Conservation (phyloP, 2,888 invertebrate species). For the Idaea biselata region DNA sequence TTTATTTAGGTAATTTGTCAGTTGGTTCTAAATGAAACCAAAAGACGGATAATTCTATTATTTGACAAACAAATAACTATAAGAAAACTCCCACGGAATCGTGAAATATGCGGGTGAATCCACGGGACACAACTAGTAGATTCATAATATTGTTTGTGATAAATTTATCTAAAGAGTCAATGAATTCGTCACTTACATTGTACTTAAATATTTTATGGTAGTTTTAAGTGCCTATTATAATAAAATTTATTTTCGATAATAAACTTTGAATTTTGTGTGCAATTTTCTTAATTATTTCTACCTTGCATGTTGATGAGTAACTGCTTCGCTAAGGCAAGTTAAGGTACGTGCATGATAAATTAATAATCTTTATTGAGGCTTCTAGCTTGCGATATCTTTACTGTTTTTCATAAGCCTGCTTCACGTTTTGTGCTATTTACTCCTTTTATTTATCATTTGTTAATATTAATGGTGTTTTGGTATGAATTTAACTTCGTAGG, state of each 20-base stretch:
- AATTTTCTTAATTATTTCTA: conserved; percentile 48
- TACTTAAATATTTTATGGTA: conserved; percentile 29
- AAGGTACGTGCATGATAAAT: conserved; percentile 33
- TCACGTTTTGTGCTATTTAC: background rate
- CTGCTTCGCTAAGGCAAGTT: conserved; percentile 27
- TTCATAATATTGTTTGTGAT: background rate
- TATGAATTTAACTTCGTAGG: too few species aligned
- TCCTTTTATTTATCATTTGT: background rate
- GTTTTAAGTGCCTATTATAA: conserved; percentile 27
- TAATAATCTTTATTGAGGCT: conserved; percentile 5
- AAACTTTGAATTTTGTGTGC: conserved; percentile 51
- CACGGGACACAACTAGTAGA: background rate
- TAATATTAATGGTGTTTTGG: too few species aligned
- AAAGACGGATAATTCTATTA: too few species aligned
- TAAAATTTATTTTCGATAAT: conserved; percentile 25
- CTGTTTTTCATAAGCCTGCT: background rate
- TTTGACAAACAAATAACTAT: too few species aligned
- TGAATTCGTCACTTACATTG: conserved; percentile 18
- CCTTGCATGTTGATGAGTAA: conserved; percentile 39
- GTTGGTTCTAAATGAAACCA: too few species aligned
- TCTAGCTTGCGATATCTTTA: conserved; percentile 9
- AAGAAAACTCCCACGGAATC: background rate
- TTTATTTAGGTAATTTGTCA: too few species aligned
- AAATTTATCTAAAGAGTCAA: background rate
- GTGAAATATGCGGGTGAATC: background rate